phyloP scores from a whole-genome alignment of 2,888 invertebrate genomes.

The Pinctada fucata region DNA sequence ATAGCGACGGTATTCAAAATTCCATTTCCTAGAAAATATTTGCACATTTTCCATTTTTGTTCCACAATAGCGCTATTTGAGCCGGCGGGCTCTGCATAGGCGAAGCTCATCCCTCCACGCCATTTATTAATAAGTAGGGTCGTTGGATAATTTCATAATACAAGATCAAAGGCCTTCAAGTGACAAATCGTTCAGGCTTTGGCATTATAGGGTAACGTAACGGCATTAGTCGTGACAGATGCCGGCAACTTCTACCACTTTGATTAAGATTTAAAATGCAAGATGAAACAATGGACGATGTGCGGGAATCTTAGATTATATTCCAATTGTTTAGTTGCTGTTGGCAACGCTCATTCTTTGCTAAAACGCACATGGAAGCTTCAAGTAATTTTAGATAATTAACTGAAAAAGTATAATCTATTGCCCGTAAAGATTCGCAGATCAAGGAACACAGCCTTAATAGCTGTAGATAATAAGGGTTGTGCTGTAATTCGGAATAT shows the following conservation, averaged over 20 bases:
- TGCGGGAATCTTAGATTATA: slow-evolving; percentile 15
- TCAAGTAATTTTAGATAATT: neutral
- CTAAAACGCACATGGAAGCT: neutral
- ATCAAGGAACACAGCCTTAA: no score
- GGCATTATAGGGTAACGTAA: slow-evolving; percentile 1
- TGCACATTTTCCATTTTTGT: slow-evolving; percentile 9
- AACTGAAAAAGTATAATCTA: neutral
- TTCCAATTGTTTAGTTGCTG: neutral
- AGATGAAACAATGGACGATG: slow-evolving; percentile 1
- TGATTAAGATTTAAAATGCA: slow-evolving; percentile 15
- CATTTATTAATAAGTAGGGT: slow-evolving; percentile 15
- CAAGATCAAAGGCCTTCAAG: slow-evolving; percentile 9
- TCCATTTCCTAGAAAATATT: slow-evolving; percentile 18
- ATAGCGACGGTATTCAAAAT: slow-evolving; percentile 11
- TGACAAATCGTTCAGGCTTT: neutral
- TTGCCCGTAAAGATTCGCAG: no score
- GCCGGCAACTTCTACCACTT: neutral
- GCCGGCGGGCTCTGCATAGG: neutral
- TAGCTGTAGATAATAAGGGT: no score
- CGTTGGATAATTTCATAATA: slow-evolving; percentile 11
- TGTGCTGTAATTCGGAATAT: no score
- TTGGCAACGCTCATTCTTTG: neutral
- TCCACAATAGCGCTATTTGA: slow-evolving; percentile 1
- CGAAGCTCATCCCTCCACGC: neutral
- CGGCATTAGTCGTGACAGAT: slow-evolving; percentile 12